Percentiles rank a stretch among this genome's conserved stretches.
These are phyloP conservation scores for Toxostoma redivivum DNA, from an alignment of 2,113 vertebrate species.

Conservation along the genomic window DNA sequence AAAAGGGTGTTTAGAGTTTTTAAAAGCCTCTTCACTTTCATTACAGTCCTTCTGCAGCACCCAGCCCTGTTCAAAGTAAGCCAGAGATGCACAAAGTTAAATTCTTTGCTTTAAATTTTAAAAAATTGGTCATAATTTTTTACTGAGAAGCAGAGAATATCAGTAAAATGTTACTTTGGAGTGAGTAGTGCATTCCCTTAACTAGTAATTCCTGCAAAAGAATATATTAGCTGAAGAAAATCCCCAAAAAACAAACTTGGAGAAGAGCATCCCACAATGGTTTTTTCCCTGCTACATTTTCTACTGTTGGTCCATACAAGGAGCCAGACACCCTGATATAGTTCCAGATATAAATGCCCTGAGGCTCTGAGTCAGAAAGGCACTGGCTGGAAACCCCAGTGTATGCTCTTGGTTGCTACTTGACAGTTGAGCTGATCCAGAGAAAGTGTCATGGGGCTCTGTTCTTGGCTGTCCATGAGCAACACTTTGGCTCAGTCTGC, in stretches of 20 bases:
- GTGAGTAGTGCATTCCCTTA: not conserved
- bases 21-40: not conserved
- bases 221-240: not conserved
- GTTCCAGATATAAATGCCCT: not conserved
- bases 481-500: not conserved
- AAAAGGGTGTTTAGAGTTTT: not conserved
- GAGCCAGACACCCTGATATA: not conserved
- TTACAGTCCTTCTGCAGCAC: not conserved
- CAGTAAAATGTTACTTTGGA: not conserved
- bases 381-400: not conserved
- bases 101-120: not conserved
- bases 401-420: not conserved
- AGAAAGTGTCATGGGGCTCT: not conserved
- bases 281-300: not conserved
- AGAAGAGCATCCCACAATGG: not conserved
- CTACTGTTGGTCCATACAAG: not conserved
- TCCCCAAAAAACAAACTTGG: not conserved
- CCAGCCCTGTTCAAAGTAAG: not conserved
- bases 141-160: not conserved
- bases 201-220: not conserved
- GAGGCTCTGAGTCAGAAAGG: not conserved
- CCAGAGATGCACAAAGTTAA: not conserved
- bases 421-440: not conserved
- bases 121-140: accelerated
- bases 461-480: not conserved